A percentile compares a stretch with the other conserved stretches of the same genome.
These are phyloP conservation scores for Bedellia somnulentella DNA, from an alignment of 2,888 invertebrate species.

Conservation along the genomic window DNA sequence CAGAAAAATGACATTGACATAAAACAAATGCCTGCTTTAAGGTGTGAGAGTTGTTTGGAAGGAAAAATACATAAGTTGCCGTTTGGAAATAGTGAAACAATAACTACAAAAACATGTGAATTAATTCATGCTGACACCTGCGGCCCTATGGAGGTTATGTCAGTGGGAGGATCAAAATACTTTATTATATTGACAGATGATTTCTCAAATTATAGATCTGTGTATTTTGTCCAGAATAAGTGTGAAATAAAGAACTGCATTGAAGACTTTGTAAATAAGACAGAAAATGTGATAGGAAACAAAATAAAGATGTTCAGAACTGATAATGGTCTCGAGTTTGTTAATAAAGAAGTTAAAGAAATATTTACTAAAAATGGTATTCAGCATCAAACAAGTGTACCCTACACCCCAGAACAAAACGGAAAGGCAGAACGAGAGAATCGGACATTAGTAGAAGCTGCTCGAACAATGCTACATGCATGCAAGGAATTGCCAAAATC, in stretches of 20 bases:
- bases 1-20: too few relatives aligned
- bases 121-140: conserved; percentile 14
- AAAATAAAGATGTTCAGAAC: too few relatives aligned
- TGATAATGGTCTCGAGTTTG: conserved; percentile 12
- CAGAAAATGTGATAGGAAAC: conserved; percentile 15
- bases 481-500: conserved; percentile 10
- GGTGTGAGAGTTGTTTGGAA: conserved; percentile 12
- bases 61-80: conserved; percentile 13
- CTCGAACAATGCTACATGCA: conserved; percentile 15
- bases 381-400: conserved; percentile 15
- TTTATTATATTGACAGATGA: neutral
- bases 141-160: too few relatives aligned
- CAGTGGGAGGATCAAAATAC: conserved; percentile 2
- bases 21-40: too few relatives aligned
- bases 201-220: too few relatives aligned
- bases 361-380: conserved; percentile 13
- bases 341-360: conserved; percentile 11
- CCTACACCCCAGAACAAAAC: conserved; percentile 19
- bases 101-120: conserved; percentile 11
- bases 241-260: conserved; percentile 6
- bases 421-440: conserved; percentile 18
- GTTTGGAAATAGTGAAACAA: too few relatives aligned
- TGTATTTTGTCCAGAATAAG: conserved; percentile 10
- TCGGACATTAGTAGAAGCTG: conserved; percentile 17
- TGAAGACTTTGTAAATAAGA: conserved; percentile 10